Evolutionary conservation across 1,140 invertebrate species (phyloP), one percentile per base, ranked within the genome.

Genomic region (Camponotus vicinus): DNA sequence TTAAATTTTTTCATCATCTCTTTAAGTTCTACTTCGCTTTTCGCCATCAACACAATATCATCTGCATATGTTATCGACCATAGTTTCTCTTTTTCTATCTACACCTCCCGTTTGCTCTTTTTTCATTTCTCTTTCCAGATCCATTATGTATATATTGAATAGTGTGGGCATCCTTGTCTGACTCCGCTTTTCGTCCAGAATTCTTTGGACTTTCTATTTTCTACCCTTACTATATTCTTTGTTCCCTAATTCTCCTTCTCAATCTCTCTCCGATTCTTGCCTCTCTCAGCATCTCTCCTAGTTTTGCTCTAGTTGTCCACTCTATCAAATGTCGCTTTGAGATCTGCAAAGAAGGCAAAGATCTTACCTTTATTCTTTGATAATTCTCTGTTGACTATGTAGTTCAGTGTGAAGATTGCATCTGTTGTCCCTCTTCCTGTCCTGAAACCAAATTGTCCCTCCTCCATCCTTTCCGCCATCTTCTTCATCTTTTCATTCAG

Each of bases 361-460:
- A 27, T 27, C 27, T 27, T 27, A 27, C 27, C 8, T 37, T 34
- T 52, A 75, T 18, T 7, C 8, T 75, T 27, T 75, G 6, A 11
- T 37, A 21, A 0, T n/a, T 42, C 34, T 5, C 11, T 42, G 3
- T 75, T 42, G n/a, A 34, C 7, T 9, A 75, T 21, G 1, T 75
- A 75, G 1, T 75, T 75, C 52, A 59, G 0, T 18, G 13, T 34
- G 6, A 27, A 59, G 1, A 59, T 5, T 27, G 45, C 69, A 32
- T 75, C 71, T 8, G 21, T 40, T 6, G n/a, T 40, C 1, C 11
- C 40, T 45, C 40, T 78, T 18, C 1, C 13, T 0, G 1, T n/a
- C 11, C 75, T 45, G 3, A 78, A 78, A 6, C 75, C 75, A 0
- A 63, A 63, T 27, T 77, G 57, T 21, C 0, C n/a, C 40, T 77